Conservation (phyloP, 1,140 invertebrate genomes). For the Leptopilina clavipes region DNA sequence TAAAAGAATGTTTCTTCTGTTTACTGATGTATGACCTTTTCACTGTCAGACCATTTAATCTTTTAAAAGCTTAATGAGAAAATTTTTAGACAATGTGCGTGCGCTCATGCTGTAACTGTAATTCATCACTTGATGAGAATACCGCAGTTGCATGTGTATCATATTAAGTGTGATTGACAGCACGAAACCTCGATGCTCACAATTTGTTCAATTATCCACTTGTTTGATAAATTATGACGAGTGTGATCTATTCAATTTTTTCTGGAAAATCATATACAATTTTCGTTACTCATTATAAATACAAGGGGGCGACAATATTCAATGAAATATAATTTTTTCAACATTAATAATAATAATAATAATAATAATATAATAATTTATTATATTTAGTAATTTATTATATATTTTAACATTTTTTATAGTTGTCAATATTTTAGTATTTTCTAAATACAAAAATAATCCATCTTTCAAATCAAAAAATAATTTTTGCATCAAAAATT, state of each 20-base stretch:
- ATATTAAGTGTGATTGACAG: conserved; percentile 54
- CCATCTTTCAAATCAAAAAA: too few relatives aligned
- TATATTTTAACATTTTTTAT: too few relatives aligned
- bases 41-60: background rate
- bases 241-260: conserved; percentile 36
- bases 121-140: conserved; percentile 15
- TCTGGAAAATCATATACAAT: background rate
- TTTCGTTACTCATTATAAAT: background rate
- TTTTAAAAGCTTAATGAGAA: conserved; percentile 38
- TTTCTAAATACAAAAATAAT: too few relatives aligned
- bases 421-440: too few relatives aligned
- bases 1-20: background rate
- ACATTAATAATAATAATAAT: too few relatives aligned
- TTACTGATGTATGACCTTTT: background rate
- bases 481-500: too few relatives aligned
- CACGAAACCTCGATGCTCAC: conserved; percentile 47
- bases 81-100: conserved; percentile 34
- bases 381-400: too few relatives aligned
- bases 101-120: background rate
- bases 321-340: background rate
- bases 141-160: conserved; percentile 38
- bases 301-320: too few relatives aligned
- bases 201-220: conserved; percentile 56
- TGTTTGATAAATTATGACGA: conserved; percentile 49
- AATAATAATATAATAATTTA: too few relatives aligned